These are phyloP conservation scores for Pachycephala philippinensis DNA, from an alignment of 2,113 vertebrate genomes.

Conservation along the genomic window DNA sequence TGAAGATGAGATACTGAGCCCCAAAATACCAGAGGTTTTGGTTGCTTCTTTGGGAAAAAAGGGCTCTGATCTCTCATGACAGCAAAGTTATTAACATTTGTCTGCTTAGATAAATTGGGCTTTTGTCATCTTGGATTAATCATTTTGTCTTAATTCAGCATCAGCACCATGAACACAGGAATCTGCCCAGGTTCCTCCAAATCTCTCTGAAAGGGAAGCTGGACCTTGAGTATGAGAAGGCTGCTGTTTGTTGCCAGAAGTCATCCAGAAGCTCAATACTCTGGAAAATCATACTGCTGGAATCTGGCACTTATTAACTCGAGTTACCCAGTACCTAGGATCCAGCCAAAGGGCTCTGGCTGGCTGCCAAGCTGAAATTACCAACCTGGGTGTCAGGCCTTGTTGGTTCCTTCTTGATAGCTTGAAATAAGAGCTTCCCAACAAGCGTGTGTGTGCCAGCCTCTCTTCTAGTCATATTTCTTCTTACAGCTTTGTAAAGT, in stretches of 20 bases:
- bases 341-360: slow-evolving; percentile 30
- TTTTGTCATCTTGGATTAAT: background rate
- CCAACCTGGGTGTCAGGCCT: slow-evolving; percentile 13
- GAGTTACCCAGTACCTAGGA: background rate
- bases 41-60: background rate
- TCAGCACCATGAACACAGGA: background rate
- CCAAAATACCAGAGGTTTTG: background rate
- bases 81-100: background rate
- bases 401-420: background rate
- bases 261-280: background rate
- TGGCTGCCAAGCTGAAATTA: slow-evolving; percentile 32
- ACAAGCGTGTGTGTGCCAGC: background rate
- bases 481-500: slow-evolving; percentile 24
- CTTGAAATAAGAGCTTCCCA: slow-evolving; percentile 26
- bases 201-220: background rate
- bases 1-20: background rate
- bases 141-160: background rate
- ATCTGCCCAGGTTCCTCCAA: background rate
- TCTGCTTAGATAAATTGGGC: background rate
- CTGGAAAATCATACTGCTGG: background rate
- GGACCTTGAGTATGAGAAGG: background rate
- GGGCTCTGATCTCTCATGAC: background rate
- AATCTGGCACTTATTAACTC: slow-evolving; percentile 61
- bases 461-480: slow-evolving; percentile 27
- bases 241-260: background rate